Percentiles rank a stretch among this genome's conserved stretches.
These are phyloP conservation scores for Lithophane leautieri DNA, from an alignment of 2,888 invertebrate genomes.

Conservation along the genomic window DNA sequence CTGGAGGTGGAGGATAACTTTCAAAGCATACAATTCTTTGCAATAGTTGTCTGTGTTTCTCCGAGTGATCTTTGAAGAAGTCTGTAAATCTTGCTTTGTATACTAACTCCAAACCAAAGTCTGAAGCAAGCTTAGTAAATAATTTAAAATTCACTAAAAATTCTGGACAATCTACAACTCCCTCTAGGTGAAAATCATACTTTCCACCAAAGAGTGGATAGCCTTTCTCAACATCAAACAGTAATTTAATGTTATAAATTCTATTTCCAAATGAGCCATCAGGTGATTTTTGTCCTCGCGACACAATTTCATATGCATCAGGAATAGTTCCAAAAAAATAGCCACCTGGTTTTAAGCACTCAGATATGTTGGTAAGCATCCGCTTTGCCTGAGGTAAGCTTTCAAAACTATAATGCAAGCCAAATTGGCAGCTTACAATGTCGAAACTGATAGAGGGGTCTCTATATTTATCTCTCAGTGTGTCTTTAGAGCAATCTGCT, in stretches of 20 bases:
- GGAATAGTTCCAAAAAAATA: constrained; percentile 99
- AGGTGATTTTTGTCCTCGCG: constrained; percentile 91
- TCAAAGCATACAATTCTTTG: constrained; percentile 95
- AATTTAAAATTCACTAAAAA: constrained; percentile 98
- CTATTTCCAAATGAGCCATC: constrained; percentile 94
- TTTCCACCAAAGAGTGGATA: constrained; percentile 98
- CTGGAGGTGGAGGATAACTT: constrained; percentile 93
- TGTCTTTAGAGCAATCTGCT: constrained; percentile 97
- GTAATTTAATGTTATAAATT: constrained; percentile 93
- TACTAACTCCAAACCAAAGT: constrained; percentile 93
- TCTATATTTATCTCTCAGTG: constrained; percentile 93
- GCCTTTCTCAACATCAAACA: constrained; percentile 91
- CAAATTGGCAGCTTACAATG: constrained; percentile 99
- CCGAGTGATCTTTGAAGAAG: constrained; percentile 92
- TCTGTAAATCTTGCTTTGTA: constrained; percentile 94
- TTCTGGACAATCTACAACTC: constrained; percentile 99
- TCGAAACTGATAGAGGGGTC: constrained; percentile 95
- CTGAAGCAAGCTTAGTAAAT: constrained; percentile 93
- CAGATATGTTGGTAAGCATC: constrained; percentile 98
- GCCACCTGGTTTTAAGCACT: constrained; percentile 96
- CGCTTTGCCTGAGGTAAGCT: constrained; percentile 96
- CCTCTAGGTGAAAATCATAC: constrained; percentile 98
- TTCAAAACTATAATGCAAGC: constrained; percentile 99
- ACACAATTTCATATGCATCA: constrained; percentile 97
- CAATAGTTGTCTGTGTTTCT: constrained; percentile 89